A percentile compares a stretch with the other conserved stretches of the same genome.
Conservation (phyloP, 2,797 vertebrate genomes). For the Momotus momota region DNA sequence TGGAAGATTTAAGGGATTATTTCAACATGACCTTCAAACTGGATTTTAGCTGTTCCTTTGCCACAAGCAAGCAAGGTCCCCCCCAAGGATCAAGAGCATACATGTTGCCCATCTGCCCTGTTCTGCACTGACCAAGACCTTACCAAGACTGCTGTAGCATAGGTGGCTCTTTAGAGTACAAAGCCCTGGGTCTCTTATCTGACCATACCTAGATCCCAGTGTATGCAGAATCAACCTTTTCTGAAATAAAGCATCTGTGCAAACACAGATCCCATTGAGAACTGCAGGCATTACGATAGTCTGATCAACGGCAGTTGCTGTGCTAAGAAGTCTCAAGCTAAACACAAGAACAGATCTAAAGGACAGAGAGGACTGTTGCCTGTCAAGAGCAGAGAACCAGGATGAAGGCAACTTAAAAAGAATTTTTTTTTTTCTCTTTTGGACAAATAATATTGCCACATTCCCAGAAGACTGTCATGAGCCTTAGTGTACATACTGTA, state of each 20-base stretch:
- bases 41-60: not conserved
- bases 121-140: not conserved
- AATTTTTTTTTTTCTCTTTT: not conserved
- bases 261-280: not conserved
- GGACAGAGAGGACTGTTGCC: not conserved
- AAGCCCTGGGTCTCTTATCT: not conserved
- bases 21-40: not conserved
- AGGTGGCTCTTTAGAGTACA: not conserved
- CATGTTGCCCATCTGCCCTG: accelerated
- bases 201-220: not conserved
- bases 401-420: not conserved
- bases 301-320: not conserved
- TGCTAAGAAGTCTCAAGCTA: not conserved
- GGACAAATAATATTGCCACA: not conserved
- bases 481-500: not conserved
- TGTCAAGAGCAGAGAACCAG: not conserved
- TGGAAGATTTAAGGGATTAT: not conserved
- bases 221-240: not conserved
- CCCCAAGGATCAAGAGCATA: not conserved
- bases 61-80: not conserved
- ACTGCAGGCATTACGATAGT: accelerated
- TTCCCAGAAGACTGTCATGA: not conserved
- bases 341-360: not conserved
- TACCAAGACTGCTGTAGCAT: not conserved
- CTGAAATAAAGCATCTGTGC: not conserved